Percentiles rank a stretch among this genome's conserved stretches.
phyloP scores from a whole-genome alignment of 2,888 invertebrate genomes.

The Ochlodes sylvanus region DNA sequence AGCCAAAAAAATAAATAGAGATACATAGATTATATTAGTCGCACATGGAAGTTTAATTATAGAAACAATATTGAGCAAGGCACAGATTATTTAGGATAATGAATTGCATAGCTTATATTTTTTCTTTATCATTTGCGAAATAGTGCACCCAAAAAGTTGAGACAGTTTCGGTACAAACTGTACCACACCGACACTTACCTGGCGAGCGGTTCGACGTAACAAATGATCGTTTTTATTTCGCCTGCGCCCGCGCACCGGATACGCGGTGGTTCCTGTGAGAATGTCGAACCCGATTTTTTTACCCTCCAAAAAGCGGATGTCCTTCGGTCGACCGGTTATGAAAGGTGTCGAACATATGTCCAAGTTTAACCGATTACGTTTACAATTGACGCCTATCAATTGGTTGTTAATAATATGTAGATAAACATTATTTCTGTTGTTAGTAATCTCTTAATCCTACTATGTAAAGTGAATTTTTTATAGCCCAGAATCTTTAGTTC shows the following conservation, averaged over 20 bases:
- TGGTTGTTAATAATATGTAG: constrained; percentile 37
- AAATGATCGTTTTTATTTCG: constrained; percentile 78
- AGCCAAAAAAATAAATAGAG: too few species aligned
- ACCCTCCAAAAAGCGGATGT: constrained; percentile 83
- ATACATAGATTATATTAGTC: too few species aligned
- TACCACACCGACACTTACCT: constrained; percentile 53
- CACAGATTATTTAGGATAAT: too few species aligned
- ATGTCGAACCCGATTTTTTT: constrained; percentile 79
- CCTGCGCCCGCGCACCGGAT: constrained; percentile 80
- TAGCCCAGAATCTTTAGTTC: too few species aligned
- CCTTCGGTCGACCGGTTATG: constrained; percentile 83
- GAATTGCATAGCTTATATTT: not conserved
- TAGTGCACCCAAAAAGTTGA: constrained; percentile 6
- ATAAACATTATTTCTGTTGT: constrained; percentile 15
- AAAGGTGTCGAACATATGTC: constrained; percentile 85
- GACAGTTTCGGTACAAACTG: not conserved
- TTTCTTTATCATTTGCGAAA: not conserved
- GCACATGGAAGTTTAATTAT: too few species aligned
- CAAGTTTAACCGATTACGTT: constrained; percentile 65
- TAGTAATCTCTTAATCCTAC: not conserved
- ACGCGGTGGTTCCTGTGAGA: constrained; percentile 82
- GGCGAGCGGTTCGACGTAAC: constrained; percentile 69
- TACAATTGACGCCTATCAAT: constrained; percentile 52
- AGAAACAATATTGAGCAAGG: too few species aligned
- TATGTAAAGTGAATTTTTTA: not conserved